Percentiles rank a stretch among this genome's conserved stretches.
phyloP scores from a whole-genome alignment of 1,140 invertebrate genomes.

The Lutraria rhynchaena region DNA sequence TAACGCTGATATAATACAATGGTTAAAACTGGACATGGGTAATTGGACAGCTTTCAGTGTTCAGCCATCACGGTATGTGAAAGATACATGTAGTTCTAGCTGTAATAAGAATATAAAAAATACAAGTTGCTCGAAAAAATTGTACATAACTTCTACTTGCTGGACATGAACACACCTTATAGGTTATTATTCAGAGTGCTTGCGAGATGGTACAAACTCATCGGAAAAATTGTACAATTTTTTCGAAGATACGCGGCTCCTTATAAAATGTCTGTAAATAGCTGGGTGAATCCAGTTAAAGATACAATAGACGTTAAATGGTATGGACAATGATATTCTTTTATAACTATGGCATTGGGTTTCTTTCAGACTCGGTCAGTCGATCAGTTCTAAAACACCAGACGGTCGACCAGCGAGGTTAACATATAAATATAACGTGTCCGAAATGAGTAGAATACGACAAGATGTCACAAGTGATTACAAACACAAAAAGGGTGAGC shows the following conservation, averaged over 20 bases:
- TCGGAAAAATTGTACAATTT: no score
- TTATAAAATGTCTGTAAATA: no score
- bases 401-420: conserved; percentile 44
- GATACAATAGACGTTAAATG: no score
- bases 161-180: no score
- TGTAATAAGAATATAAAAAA: no score
- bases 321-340: not conserved
- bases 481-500: conserved; percentile 51
- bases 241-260: no score
- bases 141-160: no score
- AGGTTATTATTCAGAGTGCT: no score
- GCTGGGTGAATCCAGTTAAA: no score
- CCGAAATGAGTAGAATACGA: conserved; percentile 46
- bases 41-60: conserved; percentile 50
- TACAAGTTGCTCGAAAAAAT: no score
- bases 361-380: conserved; percentile 32
- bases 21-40: conserved; percentile 61
- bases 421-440: conserved; percentile 40
- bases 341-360: not conserved
- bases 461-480: conserved; percentile 52
- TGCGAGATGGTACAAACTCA: no score
- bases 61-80: conserved; percentile 33
- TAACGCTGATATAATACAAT: conserved; percentile 88
- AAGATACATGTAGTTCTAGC: not conserved
- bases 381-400: conserved; percentile 49